Evolutionary conservation across 2,113 vertebrate species (phyloP), one percentile per base, ranked within the genome.

Genomic region (Phrynosoma platyrhinos): DNA sequence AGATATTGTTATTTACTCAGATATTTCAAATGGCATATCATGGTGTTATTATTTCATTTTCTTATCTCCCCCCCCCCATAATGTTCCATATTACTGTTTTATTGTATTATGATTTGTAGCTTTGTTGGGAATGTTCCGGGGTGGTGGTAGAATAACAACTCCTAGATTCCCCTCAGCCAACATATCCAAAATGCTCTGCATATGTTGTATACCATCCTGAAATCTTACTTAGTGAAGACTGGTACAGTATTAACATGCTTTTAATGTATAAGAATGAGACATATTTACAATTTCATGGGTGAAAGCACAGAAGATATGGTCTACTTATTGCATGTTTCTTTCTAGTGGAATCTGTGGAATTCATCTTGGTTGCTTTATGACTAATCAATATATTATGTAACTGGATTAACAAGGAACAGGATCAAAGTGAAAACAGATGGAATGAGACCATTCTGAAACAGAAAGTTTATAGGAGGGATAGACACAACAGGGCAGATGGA

Each of bases 401-500:
- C 88, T 68, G 88, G 92, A 85, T 88, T 90, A 92, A 81, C 89
- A 79, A 88, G 94, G 64, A 92, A 78, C 66, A 90, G 95, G 91
- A 93, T 92, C 85, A 94, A 94, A 95, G 90, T 91, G 92, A 42
- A 94, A 87, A 93, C 93, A 83, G 75, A 91, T 95, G 69, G 78
- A 91, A 87, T 85, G 64, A 91, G 85, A 91, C 82, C 74, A 92
- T 77, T 90, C 77, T 89, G 92, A 90, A 93, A 81, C n/a, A 72
- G 92, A 91, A 95, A 76, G 91, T 95, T 95, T 95, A 90, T 40
- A 14, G 93, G 93, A 93, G 90, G 87, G 89, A 85, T n/a, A 96
- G 95, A 94, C 94, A 87, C 95, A 94, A 95, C 95, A 94, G 94
- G 93, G 85, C 72, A 85, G 91, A 92, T 93, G 95, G 93, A 95